Conservation (phyloP, 2,888 invertebrate species). For the Theretra japonica region DNA sequence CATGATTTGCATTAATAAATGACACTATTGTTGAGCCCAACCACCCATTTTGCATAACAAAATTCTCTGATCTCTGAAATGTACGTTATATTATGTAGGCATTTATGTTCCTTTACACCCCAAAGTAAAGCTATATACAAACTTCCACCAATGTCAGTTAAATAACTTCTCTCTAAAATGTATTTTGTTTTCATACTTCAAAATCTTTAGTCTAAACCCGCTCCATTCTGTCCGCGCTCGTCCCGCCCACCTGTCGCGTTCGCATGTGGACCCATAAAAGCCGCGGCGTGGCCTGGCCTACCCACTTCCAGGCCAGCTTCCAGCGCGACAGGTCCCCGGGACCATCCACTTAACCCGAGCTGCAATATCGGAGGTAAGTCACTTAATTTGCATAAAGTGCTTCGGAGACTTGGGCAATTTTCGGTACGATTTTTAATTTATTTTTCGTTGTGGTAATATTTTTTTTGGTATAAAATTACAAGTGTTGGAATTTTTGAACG, state of each 20-base stretch:
- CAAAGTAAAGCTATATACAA: too few species aligned
- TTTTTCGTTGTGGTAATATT: background rate
- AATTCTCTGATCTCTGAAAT: too few species aligned
- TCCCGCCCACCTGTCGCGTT: constrained; percentile 47
- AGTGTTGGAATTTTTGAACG: too few species aligned
- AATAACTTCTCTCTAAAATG: too few species aligned
- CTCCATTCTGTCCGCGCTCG: constrained; percentile 36
- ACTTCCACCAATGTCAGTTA: too few species aligned
- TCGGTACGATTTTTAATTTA: background rate
- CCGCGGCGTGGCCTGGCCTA: constrained; percentile 31
- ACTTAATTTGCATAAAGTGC: background rate
- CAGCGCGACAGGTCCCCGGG: constrained; percentile 3
- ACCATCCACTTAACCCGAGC: constrained; percentile 19
- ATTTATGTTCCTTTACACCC: too few species aligned
- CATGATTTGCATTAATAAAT: too few species aligned
- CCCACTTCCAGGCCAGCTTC: constrained; percentile 23
- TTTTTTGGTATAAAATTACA: background rate
- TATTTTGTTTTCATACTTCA: background rate
- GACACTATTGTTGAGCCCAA: too few species aligned
- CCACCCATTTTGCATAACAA: too few species aligned
- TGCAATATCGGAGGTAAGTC: constrained; percentile 26
- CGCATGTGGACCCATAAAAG: constrained; percentile 41
- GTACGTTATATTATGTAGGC: too few species aligned
- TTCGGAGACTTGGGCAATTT: background rate
- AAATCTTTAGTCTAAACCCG: background rate